Evolutionary conservation across 2,797 vertebrate genomes (phyloP), one percentile per base, ranked within the genome.

Genomic region (Buceros bicornis): DNA sequence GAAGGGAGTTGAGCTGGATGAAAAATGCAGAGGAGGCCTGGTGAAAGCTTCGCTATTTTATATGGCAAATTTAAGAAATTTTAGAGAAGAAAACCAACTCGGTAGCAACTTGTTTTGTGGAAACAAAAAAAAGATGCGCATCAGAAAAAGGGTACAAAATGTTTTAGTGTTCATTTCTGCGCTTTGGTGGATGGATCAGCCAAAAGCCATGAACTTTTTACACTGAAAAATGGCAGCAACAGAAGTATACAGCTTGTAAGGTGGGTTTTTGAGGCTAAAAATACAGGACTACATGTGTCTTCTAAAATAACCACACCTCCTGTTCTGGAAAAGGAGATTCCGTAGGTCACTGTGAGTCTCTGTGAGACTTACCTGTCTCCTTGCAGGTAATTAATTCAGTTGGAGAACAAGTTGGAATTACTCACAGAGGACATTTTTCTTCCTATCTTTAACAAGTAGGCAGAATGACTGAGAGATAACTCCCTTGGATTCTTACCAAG

Each of bases 331-430:
- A 51, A 62, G 12, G 13, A 45, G 47, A 69, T 90, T 84, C 73
- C 47, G 83, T 87, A 42, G 70, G 72, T 82, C 91, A 15, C 4
- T 31, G 16, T 78, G 76, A 56, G 31, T 77, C 65, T 91, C 91
- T 91, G 51, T 66, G 84, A 71, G 82, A 80, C 33, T 33, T 33
- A 33, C 33, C 33, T 33, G 33, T 33, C 33, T 77, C 84, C 56
- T 91, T 11, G 4, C 76, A 83, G 85, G 67, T 73, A 87, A 45
- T 90, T 73, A 87, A 45, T 90, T 96, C 83, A 86, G n/a, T 26
- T 64, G 85, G 92, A 90, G 88, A 94, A 87, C 89, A 66, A 72
- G 81, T 92, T 87, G 79, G 85, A 87, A 93, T 95, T 91, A 67
- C 37, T 71, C 78, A 85, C 42, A 80, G 71, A 77, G 78, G 82